Evolutionary conservation across 1,140 invertebrate species (phyloP).

Genomic region (Conus ventricosus): DNA sequence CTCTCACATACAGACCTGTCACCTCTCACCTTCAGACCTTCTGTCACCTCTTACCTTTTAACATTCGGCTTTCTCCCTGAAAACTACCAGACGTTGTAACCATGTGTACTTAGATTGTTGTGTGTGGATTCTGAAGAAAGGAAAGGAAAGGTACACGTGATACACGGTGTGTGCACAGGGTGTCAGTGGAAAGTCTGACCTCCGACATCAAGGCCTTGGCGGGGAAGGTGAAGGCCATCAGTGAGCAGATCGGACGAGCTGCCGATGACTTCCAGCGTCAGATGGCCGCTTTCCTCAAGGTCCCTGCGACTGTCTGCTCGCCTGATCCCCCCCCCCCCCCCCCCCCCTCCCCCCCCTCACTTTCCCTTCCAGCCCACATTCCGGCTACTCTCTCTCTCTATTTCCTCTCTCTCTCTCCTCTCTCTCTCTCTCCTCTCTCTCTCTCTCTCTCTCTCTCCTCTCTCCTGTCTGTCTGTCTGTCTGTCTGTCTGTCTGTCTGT

Average conservation of each 20-base stretch:
- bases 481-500: conserved; percentile 6
- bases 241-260: conserved; percentile 57
- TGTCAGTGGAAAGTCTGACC: conserved; percentile 64
- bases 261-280: conserved; percentile 65
- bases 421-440: too few species aligned
- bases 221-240: conserved; percentile 63
- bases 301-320: conserved; percentile 28
- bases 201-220: conserved; percentile 63
- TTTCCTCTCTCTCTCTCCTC: too few species aligned
- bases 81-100: too few species aligned
- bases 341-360: not conserved
- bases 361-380: not conserved
- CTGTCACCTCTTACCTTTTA: too few species aligned
- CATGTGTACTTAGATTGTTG: too few species aligned
- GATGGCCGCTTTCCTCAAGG: conserved; percentile 68
- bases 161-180: conserved; percentile 51
- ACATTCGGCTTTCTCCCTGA: too few species aligned
- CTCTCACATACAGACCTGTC: too few species aligned
- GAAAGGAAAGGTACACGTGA: not conserved
- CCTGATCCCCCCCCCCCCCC: too few species aligned
- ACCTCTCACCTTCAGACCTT: too few species aligned
- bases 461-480: conserved; percentile 8
- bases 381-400: not conserved
- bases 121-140: too few species aligned
- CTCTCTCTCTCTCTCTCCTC: too few species aligned